phyloP scores from a whole-genome alignment of 2,888 invertebrate genomes.

The Zhengitettix transpicula region DNA sequence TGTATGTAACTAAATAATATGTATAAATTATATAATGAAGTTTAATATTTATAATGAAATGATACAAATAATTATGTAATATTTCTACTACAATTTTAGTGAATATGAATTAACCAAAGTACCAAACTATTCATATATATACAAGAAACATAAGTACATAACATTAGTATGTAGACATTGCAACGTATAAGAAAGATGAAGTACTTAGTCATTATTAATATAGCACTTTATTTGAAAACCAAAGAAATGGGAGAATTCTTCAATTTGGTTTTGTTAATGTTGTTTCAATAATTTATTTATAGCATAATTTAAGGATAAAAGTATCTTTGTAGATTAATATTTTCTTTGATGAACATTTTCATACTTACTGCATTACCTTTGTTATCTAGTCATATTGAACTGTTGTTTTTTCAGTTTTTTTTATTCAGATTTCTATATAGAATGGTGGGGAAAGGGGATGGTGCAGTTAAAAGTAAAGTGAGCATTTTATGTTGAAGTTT shows the following conservation, averaged over 20 bases:
- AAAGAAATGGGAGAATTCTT: neutral
- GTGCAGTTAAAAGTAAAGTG: too few relatives aligned
- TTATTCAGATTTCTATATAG: too few relatives aligned
- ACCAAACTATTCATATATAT: constrained; percentile 32
- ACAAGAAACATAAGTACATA: constrained; percentile 8
- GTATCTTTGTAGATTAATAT: too few relatives aligned
- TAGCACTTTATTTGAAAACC: constrained; percentile 8
- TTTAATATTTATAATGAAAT: constrained; percentile 11
- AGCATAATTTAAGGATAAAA: neutral
- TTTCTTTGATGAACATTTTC: too few relatives aligned
- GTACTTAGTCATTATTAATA: constrained; percentile 6
- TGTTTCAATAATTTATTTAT: constrained; percentile 3
- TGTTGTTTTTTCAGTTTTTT: too few relatives aligned
- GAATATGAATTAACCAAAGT: constrained; percentile 40
- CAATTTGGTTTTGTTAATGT: neutral
- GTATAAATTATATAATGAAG: constrained; percentile 6
- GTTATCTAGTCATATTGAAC: too few relatives aligned
- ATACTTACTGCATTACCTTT: too few relatives aligned
- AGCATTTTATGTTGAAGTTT: too few relatives aligned
- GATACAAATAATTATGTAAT: constrained; percentile 28
- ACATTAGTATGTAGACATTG: constrained; percentile 12
- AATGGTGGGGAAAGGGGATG: too few relatives aligned
- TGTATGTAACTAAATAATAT: constrained; percentile 6
- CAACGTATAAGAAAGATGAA: constrained; percentile 6
- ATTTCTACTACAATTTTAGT: constrained; percentile 29